Percentiles rank a stretch among this genome's conserved stretches.
Conservation (phyloP, 2,113 vertebrate species). For the Hymenochirus boettgeri region DNA sequence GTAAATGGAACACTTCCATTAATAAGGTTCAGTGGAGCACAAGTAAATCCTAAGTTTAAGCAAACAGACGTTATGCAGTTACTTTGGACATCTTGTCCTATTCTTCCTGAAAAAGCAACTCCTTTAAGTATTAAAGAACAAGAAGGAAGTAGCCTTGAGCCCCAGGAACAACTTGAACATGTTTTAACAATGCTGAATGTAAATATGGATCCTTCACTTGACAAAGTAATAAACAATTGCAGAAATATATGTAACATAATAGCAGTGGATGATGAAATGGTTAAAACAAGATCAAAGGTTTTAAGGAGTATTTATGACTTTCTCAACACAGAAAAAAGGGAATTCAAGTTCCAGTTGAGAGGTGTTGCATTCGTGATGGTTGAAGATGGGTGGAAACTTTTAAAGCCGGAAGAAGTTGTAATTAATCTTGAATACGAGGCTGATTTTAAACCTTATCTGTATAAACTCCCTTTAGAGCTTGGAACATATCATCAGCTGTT, state of each 20-base stretch:
- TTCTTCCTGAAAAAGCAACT: slow-evolving; percentile 94
- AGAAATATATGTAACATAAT: slow-evolving; percentile 94
- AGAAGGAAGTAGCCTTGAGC: slow-evolving; percentile 74
- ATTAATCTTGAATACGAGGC: slow-evolving; percentile 96
- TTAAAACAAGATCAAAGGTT: slow-evolving; percentile 95
- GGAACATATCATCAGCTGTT: slow-evolving; percentile 96
- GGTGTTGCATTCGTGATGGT: slow-evolving; percentile 93
- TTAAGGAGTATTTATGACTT: slow-evolving; percentile 91
- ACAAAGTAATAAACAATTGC: slow-evolving; percentile 96
- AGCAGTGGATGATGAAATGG: slow-evolving; percentile 90
- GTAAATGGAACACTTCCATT: slow-evolving; percentile 87
- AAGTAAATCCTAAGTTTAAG: slow-evolving; percentile 96
- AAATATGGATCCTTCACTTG: slow-evolving; percentile 87
- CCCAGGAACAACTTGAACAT: slow-evolving; percentile 90
- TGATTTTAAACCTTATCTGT: slow-evolving; percentile 95
- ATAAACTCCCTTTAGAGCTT: slow-evolving; percentile 94
- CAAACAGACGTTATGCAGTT: slow-evolving; percentile 91
- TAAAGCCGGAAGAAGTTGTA: slow-evolving; percentile 95
- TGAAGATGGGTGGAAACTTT: slow-evolving; percentile 96
- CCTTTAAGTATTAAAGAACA: slow-evolving; percentile 90
- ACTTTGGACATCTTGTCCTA: slow-evolving; percentile 94
- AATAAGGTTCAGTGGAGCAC: slow-evolving; percentile 93
- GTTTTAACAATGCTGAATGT: slow-evolving; percentile 86
- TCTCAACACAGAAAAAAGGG: slow-evolving; percentile 88
- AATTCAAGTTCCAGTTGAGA: slow-evolving; percentile 89